Percentiles rank a stretch among this genome's conserved stretches.
These are phyloP conservation scores for Amblyteles armatorius DNA, from an alignment of 2,888 invertebrate species.

Conservation along the genomic window DNA sequence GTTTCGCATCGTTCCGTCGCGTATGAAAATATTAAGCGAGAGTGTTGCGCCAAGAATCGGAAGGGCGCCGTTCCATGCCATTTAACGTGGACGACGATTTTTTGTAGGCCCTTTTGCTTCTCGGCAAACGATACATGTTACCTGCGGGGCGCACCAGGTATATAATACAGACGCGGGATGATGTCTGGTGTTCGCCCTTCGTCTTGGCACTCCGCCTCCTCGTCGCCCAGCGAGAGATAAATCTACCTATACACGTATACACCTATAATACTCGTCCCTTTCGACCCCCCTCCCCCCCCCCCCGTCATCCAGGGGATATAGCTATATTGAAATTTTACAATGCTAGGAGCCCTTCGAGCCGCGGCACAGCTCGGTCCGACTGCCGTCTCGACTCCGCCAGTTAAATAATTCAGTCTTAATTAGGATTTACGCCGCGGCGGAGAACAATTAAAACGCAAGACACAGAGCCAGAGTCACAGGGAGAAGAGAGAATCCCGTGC, in stretches of 20 bases:
- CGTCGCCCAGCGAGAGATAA: conserved; percentile 9
- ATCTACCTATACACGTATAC: neutral
- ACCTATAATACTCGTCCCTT: conserved; percentile 10
- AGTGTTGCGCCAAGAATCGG: neutral
- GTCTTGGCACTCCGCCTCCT: conserved; percentile 17
- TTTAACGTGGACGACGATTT: neutral
- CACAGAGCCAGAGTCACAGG: conserved; percentile 34
- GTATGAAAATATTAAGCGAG: neutral
- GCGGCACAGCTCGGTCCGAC: conserved; percentile 20
- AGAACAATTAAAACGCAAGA: conserved; percentile 79
- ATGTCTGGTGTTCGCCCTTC: conserved; percentile 8
- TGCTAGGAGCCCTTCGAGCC: neutral
- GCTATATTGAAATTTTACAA: conserved; percentile 17
- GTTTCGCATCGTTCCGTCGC: neutral
- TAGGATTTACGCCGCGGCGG: conserved; percentile 80
- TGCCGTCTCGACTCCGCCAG: conserved; percentile 61
- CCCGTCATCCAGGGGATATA: neutral
- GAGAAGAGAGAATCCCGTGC: conserved; percentile 40
- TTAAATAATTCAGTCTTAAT: conserved; percentile 82
- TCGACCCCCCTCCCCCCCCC: neutral
- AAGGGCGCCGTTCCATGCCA: too few relatives aligned
- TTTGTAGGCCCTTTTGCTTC: neutral
- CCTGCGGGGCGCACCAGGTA: neutral
- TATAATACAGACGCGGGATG: conserved; percentile 6
- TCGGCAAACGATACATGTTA: neutral